phyloP scores from a whole-genome alignment of 2,113 vertebrate species.

The Otolemur garnettii region DNA sequence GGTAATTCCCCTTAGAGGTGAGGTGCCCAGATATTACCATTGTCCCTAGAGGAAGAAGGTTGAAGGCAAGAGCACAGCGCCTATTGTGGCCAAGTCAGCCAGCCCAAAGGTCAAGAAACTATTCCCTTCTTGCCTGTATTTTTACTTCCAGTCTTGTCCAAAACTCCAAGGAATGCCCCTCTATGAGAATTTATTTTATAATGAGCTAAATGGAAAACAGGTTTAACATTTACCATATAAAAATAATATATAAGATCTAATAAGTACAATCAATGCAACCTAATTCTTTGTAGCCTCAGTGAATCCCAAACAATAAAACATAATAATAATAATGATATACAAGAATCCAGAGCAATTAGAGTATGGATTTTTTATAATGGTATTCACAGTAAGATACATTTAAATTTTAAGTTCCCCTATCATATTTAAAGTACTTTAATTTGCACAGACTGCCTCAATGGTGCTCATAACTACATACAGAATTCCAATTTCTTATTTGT shows the following conservation, averaged over 20 bases:
- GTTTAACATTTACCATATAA: neutral
- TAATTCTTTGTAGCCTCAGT: no score
- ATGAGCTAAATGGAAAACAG: neutral
- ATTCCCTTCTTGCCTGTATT: neutral
- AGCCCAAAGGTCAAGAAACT: neutral
- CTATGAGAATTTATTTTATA: constrained; percentile 6
- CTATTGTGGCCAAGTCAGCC: neutral
- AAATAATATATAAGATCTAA: neutral
- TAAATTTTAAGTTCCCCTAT: neutral
- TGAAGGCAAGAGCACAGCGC: neutral
- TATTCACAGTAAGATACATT: neutral
- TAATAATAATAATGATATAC: neutral
- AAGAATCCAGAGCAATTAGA: neutral
- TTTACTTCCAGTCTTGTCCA: neutral
- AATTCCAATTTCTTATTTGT: neutral
- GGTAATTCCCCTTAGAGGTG: neutral
- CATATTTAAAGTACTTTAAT: neutral
- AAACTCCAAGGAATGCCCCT: constrained; percentile 8
- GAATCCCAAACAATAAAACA: no score
- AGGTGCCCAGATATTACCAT: neutral
- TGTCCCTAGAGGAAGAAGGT: neutral
- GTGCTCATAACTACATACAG: neutral
- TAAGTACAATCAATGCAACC: no score
- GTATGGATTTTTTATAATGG: neutral
- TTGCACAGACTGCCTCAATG: neutral